Percentiles rank a stretch among this genome's conserved stretches.
phyloP scores from a whole-genome alignment of 2,888 invertebrate species.

The Tortrix viridana region DNA sequence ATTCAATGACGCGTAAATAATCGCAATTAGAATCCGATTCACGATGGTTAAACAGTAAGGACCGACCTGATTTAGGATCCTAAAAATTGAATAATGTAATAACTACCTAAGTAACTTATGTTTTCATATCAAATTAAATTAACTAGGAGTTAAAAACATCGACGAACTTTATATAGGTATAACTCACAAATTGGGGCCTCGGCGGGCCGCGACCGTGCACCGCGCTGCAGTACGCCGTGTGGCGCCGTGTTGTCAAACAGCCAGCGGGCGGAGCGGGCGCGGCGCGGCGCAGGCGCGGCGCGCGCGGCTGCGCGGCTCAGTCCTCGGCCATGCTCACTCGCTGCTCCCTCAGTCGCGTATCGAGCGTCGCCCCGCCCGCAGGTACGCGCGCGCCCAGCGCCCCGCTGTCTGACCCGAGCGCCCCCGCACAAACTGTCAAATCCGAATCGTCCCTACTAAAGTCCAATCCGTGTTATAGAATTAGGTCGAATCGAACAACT shows the following conservation, averaged over 20 bases:
- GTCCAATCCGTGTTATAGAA: not conserved
- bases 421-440: constrained; percentile 3
- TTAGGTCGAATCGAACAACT: not conserved
- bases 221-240: too few species aligned
- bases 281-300: constrained; percentile 41
- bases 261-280: constrained; percentile 22
- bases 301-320: constrained; percentile 33
- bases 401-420: constrained; percentile 7
- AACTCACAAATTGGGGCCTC: too few species aligned
- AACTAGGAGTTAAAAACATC: too few species aligned
- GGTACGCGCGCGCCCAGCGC: constrained; percentile 25
- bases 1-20: too few species aligned
- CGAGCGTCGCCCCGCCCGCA: constrained; percentile 33
- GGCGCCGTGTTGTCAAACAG: constrained; percentile 20
- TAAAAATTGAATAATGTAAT: too few species aligned
- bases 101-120: too few species aligned
- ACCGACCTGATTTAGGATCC: too few species aligned
- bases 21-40: too few species aligned
- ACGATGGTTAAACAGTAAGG: too few species aligned
- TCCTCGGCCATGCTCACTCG: constrained; percentile 23
- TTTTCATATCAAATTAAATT: too few species aligned
- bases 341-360: constrained; percentile 25
- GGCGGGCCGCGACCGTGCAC: too few species aligned
- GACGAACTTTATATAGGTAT: too few species aligned
- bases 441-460: not conserved